These are phyloP conservation scores for Thomomys bottae DNA, from an alignment of 2,113 vertebrate genomes.

Conservation along the genomic window DNA sequence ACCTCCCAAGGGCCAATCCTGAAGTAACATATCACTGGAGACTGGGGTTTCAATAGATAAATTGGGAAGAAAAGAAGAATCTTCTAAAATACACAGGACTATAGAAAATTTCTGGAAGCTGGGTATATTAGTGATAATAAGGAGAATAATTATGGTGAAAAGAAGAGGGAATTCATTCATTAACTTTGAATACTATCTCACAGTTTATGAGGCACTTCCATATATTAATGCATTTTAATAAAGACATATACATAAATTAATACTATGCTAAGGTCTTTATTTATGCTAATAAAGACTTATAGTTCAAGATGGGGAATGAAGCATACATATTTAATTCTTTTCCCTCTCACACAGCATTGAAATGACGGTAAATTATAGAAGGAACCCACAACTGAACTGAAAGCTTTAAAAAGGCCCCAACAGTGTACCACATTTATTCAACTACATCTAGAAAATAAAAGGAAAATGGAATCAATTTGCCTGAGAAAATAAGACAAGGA, in stretches of 20 bases:
- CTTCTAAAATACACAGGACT: not conserved
- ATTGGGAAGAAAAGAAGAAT: too few species aligned
- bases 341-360: not conserved
- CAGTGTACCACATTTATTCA: not conserved
- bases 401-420: constrained; percentile 6
- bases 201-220: not conserved
- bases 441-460: constrained; percentile 16
- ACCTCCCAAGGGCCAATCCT: not conserved
- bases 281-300: constrained; percentile 47
- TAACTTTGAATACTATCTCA: constrained; percentile 17
- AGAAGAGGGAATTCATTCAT: not conserved
- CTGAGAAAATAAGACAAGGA: constrained; percentile 44
- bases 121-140: not conserved
- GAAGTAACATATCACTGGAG: not conserved
- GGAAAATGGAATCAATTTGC: not conserved
- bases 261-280: constrained; percentile 45
- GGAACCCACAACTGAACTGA: constrained; percentile 14
- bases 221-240: constrained; percentile 6
- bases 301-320: not conserved
- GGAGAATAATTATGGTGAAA: not conserved
- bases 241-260: constrained; percentile 41
- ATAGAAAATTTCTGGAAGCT: not conserved
- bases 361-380: constrained; percentile 35
- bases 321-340: constrained; percentile 18
- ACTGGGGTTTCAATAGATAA: not conserved